A percentile compares a stretch with the other conserved stretches of the same genome.
phyloP scores from a whole-genome alignment of 2,888 invertebrate species.

The Brachycybe producta region DNA sequence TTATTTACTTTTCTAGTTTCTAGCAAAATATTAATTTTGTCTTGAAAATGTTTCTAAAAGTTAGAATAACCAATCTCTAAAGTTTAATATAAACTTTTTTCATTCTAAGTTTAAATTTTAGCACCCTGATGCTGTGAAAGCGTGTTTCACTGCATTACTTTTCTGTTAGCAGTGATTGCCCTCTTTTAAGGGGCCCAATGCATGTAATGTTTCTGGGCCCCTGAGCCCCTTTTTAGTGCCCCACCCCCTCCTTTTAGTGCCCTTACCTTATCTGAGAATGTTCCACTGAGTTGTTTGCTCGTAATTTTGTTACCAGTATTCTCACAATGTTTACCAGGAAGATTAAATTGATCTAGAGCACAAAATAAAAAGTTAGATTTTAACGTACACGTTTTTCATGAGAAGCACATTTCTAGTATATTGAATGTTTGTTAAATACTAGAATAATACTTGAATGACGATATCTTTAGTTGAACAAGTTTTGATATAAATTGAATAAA shows the following conservation, averaged over 20 bases:
- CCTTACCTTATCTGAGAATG: conserved; percentile 17
- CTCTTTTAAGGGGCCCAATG: too few relatives aligned
- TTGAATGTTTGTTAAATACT: too few relatives aligned
- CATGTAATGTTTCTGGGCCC: not conserved
- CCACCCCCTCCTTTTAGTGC: not conserved
- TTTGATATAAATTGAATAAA: too few relatives aligned
- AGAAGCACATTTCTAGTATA: too few relatives aligned
- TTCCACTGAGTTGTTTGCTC: conserved; percentile 19
- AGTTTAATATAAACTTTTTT: not conserved
- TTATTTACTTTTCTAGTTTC: not conserved
- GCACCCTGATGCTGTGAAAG: too few relatives aligned
- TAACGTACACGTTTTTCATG: too few relatives aligned
- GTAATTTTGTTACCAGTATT: conserved; percentile 19
- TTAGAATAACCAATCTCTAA: not conserved
- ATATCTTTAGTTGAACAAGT: too few relatives aligned
- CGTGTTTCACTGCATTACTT: too few relatives aligned
- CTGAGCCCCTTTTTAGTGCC: not conserved
- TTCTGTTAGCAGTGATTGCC: too few relatives aligned
- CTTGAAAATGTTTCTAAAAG: not conserved
- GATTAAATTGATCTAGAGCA: conserved; percentile 23
- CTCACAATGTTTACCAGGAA: conserved; percentile 26
- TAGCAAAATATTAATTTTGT: not conserved
- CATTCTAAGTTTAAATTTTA: too few relatives aligned
- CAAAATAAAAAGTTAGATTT: conserved; percentile 9
- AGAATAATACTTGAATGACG: too few relatives aligned